Base-by-base conservation (phyloP, 2,888 invertebrate genomes). In the Macrophya annulata region DNA sequence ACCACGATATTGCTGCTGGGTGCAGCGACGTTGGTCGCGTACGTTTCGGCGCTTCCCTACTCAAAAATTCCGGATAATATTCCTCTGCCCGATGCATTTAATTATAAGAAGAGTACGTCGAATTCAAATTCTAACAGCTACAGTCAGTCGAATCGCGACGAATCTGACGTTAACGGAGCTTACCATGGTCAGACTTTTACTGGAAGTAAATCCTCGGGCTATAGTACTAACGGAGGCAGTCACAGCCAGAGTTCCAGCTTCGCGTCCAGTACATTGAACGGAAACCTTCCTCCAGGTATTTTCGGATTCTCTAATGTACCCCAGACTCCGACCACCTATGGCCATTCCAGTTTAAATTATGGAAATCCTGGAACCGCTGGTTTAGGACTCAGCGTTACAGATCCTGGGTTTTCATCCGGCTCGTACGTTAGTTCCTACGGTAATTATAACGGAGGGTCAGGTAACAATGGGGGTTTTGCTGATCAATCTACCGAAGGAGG, bases 1-100 rank as follows among this genome's bases (percentile, higher is more conserved):
- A 86, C 86, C 25, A 86, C 88, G 84, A 86, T 87, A 86, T 84
- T 90, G 48, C 85, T 90, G 87, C 87, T 91, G 31, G 88, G 88
- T 81, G 88, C 89, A 85, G 89, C 86, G 83, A 86, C 88, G 82
- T 89, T 89, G 68, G 86, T 68, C 74, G 87, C 87, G 21, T 86
- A 86, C 43, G 88, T 79, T 40, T 87, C 87, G 62, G 89, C 88
- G 15, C 86, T 87, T 9, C 89, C 91, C 2, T 89, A 90, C 59
- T 87, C 89, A 1, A 88, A 87, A 31, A 87, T 88, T n/a, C 62
- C 86, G 15, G 88, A 90, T 45, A 84, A 84, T 17, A 84, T 84
- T 17, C 85, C 84, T 4, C 83, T 59, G 68, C 84, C 81, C 15
- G 86, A 87, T 37, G 85, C 84, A 59, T 87, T 84, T 37, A 59